phyloP scores from a whole-genome alignment of 2,797 vertebrate species.

The Staurois parvus region DNA sequence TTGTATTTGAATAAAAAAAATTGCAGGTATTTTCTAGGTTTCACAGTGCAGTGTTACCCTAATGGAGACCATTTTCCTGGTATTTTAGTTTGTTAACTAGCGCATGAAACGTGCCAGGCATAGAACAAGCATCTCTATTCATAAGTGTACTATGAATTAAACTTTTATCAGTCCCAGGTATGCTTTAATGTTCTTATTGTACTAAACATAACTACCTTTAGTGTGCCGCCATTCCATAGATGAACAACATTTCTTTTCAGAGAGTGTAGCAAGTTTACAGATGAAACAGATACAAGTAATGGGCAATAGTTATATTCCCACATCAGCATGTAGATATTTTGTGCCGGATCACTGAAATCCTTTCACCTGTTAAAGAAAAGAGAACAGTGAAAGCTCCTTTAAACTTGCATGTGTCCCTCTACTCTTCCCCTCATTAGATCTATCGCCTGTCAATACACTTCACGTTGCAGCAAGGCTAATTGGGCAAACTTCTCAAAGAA shows the following conservation, averaged over 20 bases:
- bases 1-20: background rate
- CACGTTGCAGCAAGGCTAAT: slow-evolving; percentile 57
- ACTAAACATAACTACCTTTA: background rate
- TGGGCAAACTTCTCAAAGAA: slow-evolving; percentile 57
- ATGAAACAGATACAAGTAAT: slow-evolving; percentile 40
- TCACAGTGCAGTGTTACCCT: background rate
- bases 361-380: slow-evolving; percentile 61
- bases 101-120: background rate
- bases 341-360: slow-evolving; percentile 56
- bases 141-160: background rate
- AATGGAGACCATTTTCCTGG: background rate
- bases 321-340: slow-evolving; percentile 44
- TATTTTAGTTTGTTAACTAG: background rate
- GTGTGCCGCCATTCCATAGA: background rate
- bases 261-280: slow-evolving; percentile 1
- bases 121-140: background rate
- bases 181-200: background rate
- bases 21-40: background rate
- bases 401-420: slow-evolving; percentile 43
- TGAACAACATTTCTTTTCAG: slow-evolving; percentile 4
- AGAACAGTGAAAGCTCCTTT: slow-evolving; percentile 57
- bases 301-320: slow-evolving; percentile 31
- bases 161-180: background rate
- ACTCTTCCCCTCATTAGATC: slow-evolving; percentile 56
- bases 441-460: slow-evolving; percentile 59